Conservation (phyloP, 2,797 vertebrate genomes). For the Prionace glauca region DNA sequence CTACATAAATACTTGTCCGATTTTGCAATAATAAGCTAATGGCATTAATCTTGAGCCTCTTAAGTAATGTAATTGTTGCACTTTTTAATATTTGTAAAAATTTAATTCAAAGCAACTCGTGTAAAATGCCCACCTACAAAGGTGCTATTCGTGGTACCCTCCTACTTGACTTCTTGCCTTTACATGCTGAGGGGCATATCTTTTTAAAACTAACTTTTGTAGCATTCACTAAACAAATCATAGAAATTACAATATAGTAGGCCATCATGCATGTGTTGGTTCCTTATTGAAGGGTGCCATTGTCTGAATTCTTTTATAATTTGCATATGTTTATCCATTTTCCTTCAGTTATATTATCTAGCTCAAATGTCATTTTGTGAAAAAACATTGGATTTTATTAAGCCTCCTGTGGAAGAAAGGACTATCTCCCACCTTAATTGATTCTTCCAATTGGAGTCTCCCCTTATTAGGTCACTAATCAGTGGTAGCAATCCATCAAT, state of each 20-base stretch:
- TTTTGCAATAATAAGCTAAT: background rate
- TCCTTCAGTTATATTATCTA: background rate
- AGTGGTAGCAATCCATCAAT: background rate
- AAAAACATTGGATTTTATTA: background rate
- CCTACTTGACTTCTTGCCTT: background rate
- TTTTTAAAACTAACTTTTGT: background rate
- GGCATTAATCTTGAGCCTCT: background rate
- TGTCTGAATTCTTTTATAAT: background rate
- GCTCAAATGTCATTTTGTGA: background rate
- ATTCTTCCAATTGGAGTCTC: background rate
- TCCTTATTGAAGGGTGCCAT: background rate
- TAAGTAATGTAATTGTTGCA: background rate
- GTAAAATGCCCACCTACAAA: background rate
- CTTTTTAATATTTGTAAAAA: background rate
- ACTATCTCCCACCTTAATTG: background rate
- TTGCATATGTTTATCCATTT: background rate
- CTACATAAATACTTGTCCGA: background rate
- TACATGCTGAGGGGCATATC: background rate
- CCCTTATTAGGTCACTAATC: background rate
- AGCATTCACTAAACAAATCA: background rate
- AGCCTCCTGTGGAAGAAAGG: background rate
- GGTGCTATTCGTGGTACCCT: background rate
- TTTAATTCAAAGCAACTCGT: background rate
- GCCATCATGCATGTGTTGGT: background rate
- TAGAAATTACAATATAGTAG: background rate